Base-by-base conservation (phyloP, 1,140 invertebrate species). In the Apis cerana region DNA sequence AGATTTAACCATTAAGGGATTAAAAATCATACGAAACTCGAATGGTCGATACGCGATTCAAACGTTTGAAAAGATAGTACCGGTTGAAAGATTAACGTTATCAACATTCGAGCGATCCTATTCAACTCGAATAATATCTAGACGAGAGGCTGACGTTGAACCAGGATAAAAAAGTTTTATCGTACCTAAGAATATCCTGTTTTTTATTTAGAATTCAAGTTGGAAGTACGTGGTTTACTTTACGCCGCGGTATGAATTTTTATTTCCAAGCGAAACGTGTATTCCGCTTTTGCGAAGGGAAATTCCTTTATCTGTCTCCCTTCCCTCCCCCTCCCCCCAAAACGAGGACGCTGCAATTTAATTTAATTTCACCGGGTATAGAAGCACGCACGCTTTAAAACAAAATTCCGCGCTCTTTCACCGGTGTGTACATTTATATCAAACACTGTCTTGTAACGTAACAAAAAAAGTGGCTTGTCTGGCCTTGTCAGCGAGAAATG, bases 321-420 rank as follows among this genome's bases (percentile, higher is more conserved):
- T 7, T 5, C 33, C 33, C 33, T 0, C 13, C 12, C 19, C 23
- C 12, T 17, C 17, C 19, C 21, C 23, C 19, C 21, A 43, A 76
- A 65, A 67, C 50, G 9, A 27, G 23, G 50, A 54, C 62, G 27
- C 23, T 15, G 74, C 59, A 75, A 75, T 65, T 67, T 68, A 67
- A 58, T 77, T 77, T 77, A 33, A 77, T 67, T 67, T 56, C 23
- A 23, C 15, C 21, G 75, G 1, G 17, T 68, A 67, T 56, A 67
- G 64, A 68, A 64, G 50, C 52, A 27, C 54, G 21, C 52, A 33
- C 75, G 27, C 27, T 56, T 77, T 68, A 54, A 77, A 77, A 54
- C 64, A 68, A 67, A 77, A 67, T 77, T 56, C 75, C n/a, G 8
- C 27, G 61, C 61, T 71, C 50, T 50, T 50, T 76, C 61, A 50